phyloP scores from a whole-genome alignment of 1,140 invertebrate species.

The Zaprionus lachaisei region DNA sequence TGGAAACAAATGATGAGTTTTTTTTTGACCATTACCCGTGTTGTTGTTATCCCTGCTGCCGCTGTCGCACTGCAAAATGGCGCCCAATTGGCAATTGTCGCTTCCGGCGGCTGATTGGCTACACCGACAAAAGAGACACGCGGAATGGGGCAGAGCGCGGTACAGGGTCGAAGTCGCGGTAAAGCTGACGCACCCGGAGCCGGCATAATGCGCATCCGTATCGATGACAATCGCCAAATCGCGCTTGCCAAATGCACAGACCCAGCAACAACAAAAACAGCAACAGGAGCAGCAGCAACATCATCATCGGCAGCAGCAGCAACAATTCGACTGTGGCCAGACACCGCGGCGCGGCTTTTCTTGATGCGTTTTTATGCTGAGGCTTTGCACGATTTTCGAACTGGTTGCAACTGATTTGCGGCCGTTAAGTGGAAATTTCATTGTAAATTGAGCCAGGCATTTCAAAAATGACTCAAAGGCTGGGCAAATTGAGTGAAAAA shows the following conservation, averaged over 20 bases:
- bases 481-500: slow-evolving; percentile 53
- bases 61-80: slow-evolving; percentile 57
- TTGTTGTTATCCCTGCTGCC: slow-evolving; percentile 34
- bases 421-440: slow-evolving; percentile 71
- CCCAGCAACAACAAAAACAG: slow-evolving; percentile 28
- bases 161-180: slow-evolving; percentile 1
- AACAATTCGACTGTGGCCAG: slow-evolving; percentile 35
- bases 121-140: slow-evolving; percentile 29
- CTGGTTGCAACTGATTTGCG: slow-evolving; percentile 59
- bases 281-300: slow-evolving; percentile 33
- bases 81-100: slow-evolving; percentile 80
- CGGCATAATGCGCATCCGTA: slow-evolving; percentile 75
- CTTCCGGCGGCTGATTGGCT: slow-evolving; percentile 79
- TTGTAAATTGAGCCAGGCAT: slow-evolving; percentile 59
- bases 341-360: slow-evolving; percentile 43
- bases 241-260: slow-evolving; percentile 65
- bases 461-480: slow-evolving; percentile 68
- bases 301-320: slow-evolving; percentile 18
- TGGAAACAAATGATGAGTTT: slow-evolving; percentile 81
- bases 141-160: not conserved
- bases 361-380: slow-evolving; percentile 72
- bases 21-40: slow-evolving; percentile 44
- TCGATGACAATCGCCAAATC: slow-evolving; percentile 62
- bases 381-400: slow-evolving; percentile 31
- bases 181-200: slow-evolving; percentile 27